Conservation (phyloP, 2,888 invertebrate genomes). For the Thumatha senex region DNA sequence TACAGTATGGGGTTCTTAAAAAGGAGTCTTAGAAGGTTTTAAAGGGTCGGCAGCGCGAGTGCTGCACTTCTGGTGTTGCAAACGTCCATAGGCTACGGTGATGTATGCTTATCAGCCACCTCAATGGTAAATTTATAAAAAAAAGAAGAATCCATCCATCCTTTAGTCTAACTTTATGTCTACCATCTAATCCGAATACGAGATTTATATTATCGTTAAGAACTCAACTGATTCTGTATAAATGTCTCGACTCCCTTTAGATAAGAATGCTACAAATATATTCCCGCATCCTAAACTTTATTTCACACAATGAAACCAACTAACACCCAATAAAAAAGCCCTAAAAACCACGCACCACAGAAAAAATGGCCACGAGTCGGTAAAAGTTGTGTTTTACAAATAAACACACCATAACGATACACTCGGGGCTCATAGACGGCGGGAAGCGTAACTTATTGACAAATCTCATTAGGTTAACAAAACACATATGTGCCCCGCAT, state of each 20-base stretch:
- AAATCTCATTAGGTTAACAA: conserved; percentile 77
- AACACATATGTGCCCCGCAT: conserved; percentile 76
- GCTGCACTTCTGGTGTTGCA: no score
- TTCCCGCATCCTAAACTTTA: conserved; percentile 10
- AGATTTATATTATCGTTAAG: no score
- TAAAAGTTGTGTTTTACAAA: conserved; percentile 58
- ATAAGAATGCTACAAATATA: neutral
- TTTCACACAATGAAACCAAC: conserved; percentile 7
- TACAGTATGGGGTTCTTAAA: no score
- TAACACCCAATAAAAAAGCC: conserved; percentile 32
- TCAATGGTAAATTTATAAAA: no score
- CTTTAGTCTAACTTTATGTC: no score
- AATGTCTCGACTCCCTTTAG: neutral
- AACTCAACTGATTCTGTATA: no score
- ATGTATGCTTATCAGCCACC: no score
- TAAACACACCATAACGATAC: conserved; percentile 59
- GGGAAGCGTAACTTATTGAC: conserved; percentile 75
- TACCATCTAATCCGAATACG: no score
- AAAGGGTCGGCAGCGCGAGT: no score
- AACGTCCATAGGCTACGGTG: no score
- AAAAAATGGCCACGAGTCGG: conserved; percentile 24
- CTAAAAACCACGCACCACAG: conserved; percentile 12
- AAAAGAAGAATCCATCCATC: no score
- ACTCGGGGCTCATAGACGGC: conserved; percentile 54
- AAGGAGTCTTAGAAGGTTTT: no score